Evolutionary conservation across 1,140 invertebrate genomes (phyloP), one percentile per base, ranked within the genome.

Genomic region (Camponotus pennsylvanicus): DNA sequence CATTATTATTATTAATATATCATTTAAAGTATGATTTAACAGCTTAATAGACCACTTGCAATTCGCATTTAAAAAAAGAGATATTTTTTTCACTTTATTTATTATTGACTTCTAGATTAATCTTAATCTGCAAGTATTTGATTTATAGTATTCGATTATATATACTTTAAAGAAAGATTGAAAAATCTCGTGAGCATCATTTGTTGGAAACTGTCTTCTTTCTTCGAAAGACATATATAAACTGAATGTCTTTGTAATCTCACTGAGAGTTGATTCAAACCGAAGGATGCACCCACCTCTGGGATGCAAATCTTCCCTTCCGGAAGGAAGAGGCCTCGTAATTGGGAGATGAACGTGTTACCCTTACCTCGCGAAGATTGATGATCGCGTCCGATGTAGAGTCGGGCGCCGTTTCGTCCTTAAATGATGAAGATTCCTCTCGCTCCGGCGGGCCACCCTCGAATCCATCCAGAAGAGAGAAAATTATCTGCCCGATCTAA

Each of bases 331-430:
- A 87, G 61, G 79, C 71, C 61, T 66, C 79, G 89, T 90, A 90
- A 90, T 90, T 90, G 88, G 88, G 69, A 90, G 89, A 90, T 90
- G 88, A 90, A 90, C 89, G 89, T 71, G 85, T 90, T 90, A 90
- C 88, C 85, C 85, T 75, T 49, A 40, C 59, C 57, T 75, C 40
- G 66, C 69, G 75, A 89, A 89, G 89, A 90, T 90, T 90, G 89
- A 90, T 90, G 89, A 89, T 89, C 85, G 77, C 55, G 57, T 77
- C 42, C 42, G 83, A 55, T 59, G 78, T 18, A 69, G 85, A 86
- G 66, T 71, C 34, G 84, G 86, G 73, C 77, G 49, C 49, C 15
- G 52, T n/a, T 59, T 66, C 40, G 49, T 42, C 67, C n/a, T 63
- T 55, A 61, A 88, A 82, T 63, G 59, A 88, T 70, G 82, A 89